Base-by-base conservation (phyloP, 2,113 vertebrate genomes). In the Gobiocypris rarus region DNA sequence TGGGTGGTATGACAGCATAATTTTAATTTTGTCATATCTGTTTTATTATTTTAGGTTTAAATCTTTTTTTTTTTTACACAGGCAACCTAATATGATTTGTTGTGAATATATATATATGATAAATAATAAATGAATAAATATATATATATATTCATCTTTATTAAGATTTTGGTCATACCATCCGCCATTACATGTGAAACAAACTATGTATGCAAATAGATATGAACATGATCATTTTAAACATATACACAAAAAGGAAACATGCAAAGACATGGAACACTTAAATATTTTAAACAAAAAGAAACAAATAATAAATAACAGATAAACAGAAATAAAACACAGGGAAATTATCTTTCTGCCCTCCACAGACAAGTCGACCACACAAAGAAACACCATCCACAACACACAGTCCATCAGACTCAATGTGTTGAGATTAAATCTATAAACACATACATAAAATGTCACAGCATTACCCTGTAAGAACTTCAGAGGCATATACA, bases 211-310 rank as follows among this genome's bases (percentile, higher is more conserved):
- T 17, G 26, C 45, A 77, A 73, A 75, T 22, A 73, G 41, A 79
- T 63, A n/a, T 38, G 28, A 73, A 54, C n/a, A 43, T 34, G 41
- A 71, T 38, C 1, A 50, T 52, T 34, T 67, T 85, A 79, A 75
- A 38, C 22, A 70, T 38, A 65, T 9, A 63, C 8, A 67, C 61
- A 77, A 70, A 70, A 38, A 41, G 9, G 19, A 63, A 73, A 59
- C 22, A 69, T 26, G 34, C n/a, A 77, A 38, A 77, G 10, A 59
- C 31, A 77, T 59, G 54, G 28, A 59, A 38, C 17, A 54, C 48
- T 22, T 75, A 11, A 75, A 19, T 54, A 54, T 54, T 54, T 22
- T 19, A 54, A 19, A 17, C 9, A 75, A 31, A 41, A 70, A n/a
- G 1, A 70, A 70, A 5, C 9, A 41, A 41, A 41, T 13, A 13